Base-by-base conservation (phyloP, 2,888 invertebrate genomes). In the Cartodere bifasciata region DNA sequence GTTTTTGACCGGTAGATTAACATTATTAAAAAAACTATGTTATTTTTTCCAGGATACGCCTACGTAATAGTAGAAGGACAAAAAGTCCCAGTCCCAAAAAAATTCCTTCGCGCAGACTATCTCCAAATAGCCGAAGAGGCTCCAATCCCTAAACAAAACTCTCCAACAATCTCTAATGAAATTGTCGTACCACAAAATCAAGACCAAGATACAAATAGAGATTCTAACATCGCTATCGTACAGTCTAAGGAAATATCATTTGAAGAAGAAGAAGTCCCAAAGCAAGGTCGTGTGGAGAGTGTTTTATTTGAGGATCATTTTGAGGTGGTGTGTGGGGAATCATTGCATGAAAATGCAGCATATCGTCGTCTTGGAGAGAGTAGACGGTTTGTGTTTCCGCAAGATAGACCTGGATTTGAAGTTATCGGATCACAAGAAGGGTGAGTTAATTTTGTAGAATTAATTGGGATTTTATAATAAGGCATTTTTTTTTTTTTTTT, bases 351-450 rank as follows among this genome's bases (percentile, higher is more conserved):
- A 9, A 17, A 17, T 6, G n/a, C n/a, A 7, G 6, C 20, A 17
- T 17, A 9, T 23, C 10, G 11, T 6, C 11, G 10, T 9, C 10
- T 5, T 23, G 6, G 24, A 5, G 5, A 5, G 10, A 23, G 10
- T 2, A 41, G 56, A 23, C 34, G 55, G 22, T 59, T 59, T 41
- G 47, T 58, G n/a, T 59, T 59, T 35, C 58, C 58, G 2, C 48
- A 50, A 34, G 43, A 44, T 29, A 44, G 47, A 34, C 55, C 57
- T 2, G 59, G 59, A 3, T 59, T 48, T 36, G 58, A 58, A 41
- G 52, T 53, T 13, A 39, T 52, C 9, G 26, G 32, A 30, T 16
- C 23, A 4, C 20, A 13, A n/a, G n/a, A n/a, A n/a, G n/a, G n/a
- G n/a, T n/a, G n/a, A n/a, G n/a, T n/a, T n/a, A n/a, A n/a, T n/a